Conservation (phyloP, 1,140 invertebrate species). For the Pomacea maculata region DNA sequence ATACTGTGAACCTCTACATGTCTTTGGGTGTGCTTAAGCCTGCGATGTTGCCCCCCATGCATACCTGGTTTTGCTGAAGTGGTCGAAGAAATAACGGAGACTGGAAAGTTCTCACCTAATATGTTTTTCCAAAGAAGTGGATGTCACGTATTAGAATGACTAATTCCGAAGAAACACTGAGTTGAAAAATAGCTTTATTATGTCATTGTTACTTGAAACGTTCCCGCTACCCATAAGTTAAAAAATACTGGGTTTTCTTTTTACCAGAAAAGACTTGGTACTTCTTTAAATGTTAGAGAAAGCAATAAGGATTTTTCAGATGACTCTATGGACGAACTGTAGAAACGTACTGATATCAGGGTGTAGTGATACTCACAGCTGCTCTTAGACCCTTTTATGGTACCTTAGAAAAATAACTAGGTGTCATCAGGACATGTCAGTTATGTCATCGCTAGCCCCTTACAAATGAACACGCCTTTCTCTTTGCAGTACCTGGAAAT, state of each 20-base stretch:
- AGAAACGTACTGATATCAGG: not conserved
- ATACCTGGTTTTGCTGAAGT: no score
- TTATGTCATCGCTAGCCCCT: not conserved
- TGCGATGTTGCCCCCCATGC: no score
- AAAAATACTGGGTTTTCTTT: no score
- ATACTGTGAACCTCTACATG: no score
- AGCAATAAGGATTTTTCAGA: not conserved
- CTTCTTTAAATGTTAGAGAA: no score
- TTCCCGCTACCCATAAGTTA: not conserved
- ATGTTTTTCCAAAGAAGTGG: no score
- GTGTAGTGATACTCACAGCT: not conserved
- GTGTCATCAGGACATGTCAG: not conserved
- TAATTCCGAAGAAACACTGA: not conserved
- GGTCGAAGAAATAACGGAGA: no score
- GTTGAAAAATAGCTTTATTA: not conserved
- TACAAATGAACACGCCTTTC: slow-evolving; percentile 8
- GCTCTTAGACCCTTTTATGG: not conserved
- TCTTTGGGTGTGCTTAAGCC: no score
- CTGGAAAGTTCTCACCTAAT: no score
- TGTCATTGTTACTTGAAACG: not conserved
- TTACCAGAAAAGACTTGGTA: no score
- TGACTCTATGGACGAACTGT: not conserved
- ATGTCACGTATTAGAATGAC: not conserved
- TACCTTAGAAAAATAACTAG: not conserved
- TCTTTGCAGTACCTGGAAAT: slow-evolving; percentile 81